These are phyloP conservation scores for Tanypteryx hageni DNA, from an alignment of 2,888 invertebrate species.

Conservation along the genomic window DNA sequence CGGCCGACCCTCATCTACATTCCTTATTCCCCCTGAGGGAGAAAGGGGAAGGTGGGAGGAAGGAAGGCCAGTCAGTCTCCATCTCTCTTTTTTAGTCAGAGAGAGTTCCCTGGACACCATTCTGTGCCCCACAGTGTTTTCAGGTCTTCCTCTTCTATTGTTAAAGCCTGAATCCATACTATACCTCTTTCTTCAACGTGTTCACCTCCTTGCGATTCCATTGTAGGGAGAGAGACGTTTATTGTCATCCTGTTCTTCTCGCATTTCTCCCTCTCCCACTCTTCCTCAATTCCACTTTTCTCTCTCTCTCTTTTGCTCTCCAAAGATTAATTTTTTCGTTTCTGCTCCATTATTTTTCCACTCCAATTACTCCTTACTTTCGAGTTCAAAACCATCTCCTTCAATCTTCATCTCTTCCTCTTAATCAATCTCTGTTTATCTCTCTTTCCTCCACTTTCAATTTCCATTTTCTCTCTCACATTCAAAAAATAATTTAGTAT, in stretches of 20 bases:
- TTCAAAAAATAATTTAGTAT: not conserved
- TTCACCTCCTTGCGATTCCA: not conserved
- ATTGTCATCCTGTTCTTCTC: not conserved
- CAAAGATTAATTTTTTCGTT: not conserved
- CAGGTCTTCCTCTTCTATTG: slow-evolving; percentile 14
- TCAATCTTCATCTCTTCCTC: no score
- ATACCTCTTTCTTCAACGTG: not conserved
- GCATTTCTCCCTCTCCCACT: not conserved
- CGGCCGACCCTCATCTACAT: slow-evolving; percentile 60
- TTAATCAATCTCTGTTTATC: not conserved
- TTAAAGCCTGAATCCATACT: not conserved
- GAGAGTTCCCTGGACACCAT: slow-evolving; percentile 60
- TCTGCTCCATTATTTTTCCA: not conserved
- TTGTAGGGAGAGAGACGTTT: not conserved
- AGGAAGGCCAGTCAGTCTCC: slow-evolving; percentile 14
- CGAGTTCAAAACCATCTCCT: no score
- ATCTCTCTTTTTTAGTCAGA: slow-evolving; percentile 33
- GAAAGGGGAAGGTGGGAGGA: not conserved
- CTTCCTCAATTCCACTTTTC: not conserved
- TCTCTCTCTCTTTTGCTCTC: not conserved
- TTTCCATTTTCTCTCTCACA: no score
- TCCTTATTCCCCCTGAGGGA: slow-evolving; percentile 61
- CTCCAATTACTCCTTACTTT: not conserved
- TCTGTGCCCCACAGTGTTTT: slow-evolving; percentile 47
- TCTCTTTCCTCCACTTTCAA: not conserved